Percentiles rank a stretch among this genome's conserved stretches.
These are phyloP conservation scores for Plumapathes pennacea DNA, from an alignment of 92 coral and sea anemone species.

Conservation along the genomic window DNA sequence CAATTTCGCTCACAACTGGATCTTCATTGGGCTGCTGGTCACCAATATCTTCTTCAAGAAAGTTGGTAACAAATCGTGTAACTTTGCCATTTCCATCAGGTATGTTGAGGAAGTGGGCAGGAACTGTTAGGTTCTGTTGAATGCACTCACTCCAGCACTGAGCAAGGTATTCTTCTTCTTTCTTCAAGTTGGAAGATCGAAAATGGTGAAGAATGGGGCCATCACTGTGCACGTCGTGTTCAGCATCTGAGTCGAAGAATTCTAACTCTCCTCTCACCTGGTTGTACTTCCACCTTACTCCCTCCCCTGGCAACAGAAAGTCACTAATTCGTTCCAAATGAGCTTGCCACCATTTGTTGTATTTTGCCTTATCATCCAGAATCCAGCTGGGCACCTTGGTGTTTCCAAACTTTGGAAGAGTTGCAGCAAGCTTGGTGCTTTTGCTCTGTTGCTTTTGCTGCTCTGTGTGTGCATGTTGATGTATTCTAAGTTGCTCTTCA, in stretches of 20 bases:
- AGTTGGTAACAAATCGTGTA: background rate
- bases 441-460: conserved; percentile 3
- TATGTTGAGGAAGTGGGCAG: conserved; percentile 7
- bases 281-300: conserved; percentile 19
- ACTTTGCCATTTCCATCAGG: conserved; percentile 10
- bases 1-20: no score
- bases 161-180: conserved; percentile 10
- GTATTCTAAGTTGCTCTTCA: conserved; percentile 15
- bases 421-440: conserved; percentile 1
- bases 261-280: conserved; percentile 4
- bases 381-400: conserved; percentile 5
- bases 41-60: no score
- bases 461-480: background rate
- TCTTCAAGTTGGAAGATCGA: conserved; percentile 13
- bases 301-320: conserved; percentile 26
- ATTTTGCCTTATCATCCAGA: background rate
- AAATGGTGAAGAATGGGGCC: conserved; percentile 33
- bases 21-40: no score
- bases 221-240: conserved; percentile 1
- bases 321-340: conserved; percentile 22
- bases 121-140: background rate
- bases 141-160: conserved; percentile 21
- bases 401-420: conserved; percentile 2
- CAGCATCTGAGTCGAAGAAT: conserved; percentile 13
- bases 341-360: conserved; percentile 12